phyloP scores from a whole-genome alignment of 1,140 invertebrate species.

The Batillaria attramentaria region DNA sequence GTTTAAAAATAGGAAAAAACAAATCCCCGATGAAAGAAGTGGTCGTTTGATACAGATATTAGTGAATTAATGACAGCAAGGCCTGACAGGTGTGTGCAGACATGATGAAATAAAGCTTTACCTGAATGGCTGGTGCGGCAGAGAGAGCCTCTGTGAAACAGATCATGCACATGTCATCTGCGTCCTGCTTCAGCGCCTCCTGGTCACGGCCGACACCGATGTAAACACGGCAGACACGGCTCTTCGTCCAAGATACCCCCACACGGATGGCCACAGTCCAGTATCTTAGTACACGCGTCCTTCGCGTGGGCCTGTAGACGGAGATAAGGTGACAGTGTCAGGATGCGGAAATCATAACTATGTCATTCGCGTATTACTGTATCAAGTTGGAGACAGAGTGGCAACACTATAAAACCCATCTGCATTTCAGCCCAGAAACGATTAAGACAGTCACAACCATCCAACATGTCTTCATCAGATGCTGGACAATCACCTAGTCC shows the following conservation, averaged over 20 bases:
- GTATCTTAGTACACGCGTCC: constrained; percentile 87
- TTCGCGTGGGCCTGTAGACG: constrained; percentile 82
- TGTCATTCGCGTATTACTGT: too few species aligned
- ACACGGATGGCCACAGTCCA: constrained; percentile 92
- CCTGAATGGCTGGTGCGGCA: constrained; percentile 94
- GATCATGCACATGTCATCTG: constrained; percentile 99
- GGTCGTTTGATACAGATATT: not conserved
- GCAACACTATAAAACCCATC: too few species aligned
- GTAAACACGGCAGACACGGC: constrained; percentile 89
- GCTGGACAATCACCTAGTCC: too few species aligned
- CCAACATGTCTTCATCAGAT: too few species aligned
- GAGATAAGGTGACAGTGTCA: too few species aligned
- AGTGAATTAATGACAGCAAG: not conserved
- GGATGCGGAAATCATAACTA: too few species aligned
- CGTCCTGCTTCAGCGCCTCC: constrained; percentile 81
- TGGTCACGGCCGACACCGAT: constrained; percentile 72
- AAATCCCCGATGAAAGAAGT: not conserved
- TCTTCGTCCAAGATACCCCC: constrained; percentile 89
- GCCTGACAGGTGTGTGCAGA: not conserved
- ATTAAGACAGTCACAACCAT: too few species aligned
- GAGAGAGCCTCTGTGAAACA: constrained; percentile 97
- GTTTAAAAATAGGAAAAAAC: not conserved
- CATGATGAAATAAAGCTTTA: too few species aligned
- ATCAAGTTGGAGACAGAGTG: too few species aligned
- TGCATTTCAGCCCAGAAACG: too few species aligned